Conservation (phyloP, 2,113 vertebrate genomes). For the Dicrurus megarhynchus region DNA sequence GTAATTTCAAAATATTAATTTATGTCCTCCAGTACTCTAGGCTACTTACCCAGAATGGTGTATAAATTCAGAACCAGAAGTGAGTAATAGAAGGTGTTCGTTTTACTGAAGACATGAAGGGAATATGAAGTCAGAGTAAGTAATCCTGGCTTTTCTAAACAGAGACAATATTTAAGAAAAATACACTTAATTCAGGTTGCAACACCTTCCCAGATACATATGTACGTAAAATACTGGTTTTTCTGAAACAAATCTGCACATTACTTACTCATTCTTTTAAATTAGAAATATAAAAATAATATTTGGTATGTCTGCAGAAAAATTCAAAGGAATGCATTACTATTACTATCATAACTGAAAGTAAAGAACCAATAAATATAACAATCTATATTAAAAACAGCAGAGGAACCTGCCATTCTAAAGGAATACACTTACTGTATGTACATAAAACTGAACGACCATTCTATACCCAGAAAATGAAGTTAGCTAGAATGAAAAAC, state of each 20-base stretch:
- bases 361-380: not conserved
- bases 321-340: not conserved
- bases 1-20: not conserved
- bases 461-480: slow-evolving; percentile 17
- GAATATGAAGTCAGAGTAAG: slow-evolving; percentile 75
- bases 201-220: not conserved
- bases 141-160: slow-evolving; percentile 73
- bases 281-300: not conserved
- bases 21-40: not conserved
- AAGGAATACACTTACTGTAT: not conserved
- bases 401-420: not conserved
- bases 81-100: slow-evolving; percentile 84
- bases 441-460: not conserved
- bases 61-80: slow-evolving; percentile 88
- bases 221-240: not conserved
- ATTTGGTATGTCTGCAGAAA: not conserved
- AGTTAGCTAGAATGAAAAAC: not conserved
- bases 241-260: not conserved
- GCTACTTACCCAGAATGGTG: slow-evolving; percentile 86
- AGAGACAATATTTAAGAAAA: slow-evolving; percentile 33
- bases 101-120: slow-evolving; percentile 87
- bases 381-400: not conserved
- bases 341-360: not conserved
- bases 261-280: not conserved
- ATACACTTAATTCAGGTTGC: not conserved